Conservation (phyloP, 2,113 vertebrate species). For the Cyprinodon tularosa region DNA sequence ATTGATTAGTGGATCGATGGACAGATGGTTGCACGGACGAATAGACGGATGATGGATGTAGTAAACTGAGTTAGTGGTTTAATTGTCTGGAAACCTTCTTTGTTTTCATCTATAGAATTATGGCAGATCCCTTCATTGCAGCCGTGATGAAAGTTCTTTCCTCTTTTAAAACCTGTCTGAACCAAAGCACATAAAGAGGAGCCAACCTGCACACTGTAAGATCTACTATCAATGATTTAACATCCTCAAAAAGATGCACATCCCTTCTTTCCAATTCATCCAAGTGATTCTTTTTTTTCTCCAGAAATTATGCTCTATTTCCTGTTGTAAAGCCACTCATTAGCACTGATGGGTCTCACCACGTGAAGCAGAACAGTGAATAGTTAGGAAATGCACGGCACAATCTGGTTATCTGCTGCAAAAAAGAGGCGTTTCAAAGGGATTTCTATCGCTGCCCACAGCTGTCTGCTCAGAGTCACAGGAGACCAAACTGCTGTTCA, state of each 20-base stretch:
- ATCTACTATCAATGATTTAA: conserved; percentile 14
- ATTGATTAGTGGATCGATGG: too few relatives aligned
- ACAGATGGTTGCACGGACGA: too few relatives aligned
- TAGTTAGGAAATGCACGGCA: conserved; percentile 56
- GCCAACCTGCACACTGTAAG: conserved; percentile 35
- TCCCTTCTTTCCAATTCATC: conserved; percentile 19
- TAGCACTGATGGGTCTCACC: conserved; percentile 66
- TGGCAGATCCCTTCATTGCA: conserved; percentile 51
- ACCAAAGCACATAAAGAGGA: conserved; percentile 54
- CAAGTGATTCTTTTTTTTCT: conserved; percentile 5
- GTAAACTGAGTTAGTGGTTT: neutral
- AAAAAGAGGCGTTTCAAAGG: conserved; percentile 61
- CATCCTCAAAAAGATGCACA: conserved; percentile 47
- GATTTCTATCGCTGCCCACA: conserved; percentile 70
- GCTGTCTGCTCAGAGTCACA: conserved; percentile 64
- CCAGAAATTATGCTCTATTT: conserved; percentile 65
- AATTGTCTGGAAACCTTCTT: neutral
- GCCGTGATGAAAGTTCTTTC: conserved; percentile 57
- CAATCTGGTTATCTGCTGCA: conserved; percentile 57
- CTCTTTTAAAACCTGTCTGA: conserved; percentile 44
- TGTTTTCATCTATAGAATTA: conserved; percentile 1
- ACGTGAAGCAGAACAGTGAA: conserved; percentile 72
- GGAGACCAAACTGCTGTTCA: conserved; percentile 63
- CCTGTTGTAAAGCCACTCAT: conserved; percentile 67
- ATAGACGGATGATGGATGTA: too few relatives aligned